These are phyloP conservation scores for Euleptes europaea DNA, from an alignment of 2,113 vertebrate species.

Conservation along the genomic window DNA sequence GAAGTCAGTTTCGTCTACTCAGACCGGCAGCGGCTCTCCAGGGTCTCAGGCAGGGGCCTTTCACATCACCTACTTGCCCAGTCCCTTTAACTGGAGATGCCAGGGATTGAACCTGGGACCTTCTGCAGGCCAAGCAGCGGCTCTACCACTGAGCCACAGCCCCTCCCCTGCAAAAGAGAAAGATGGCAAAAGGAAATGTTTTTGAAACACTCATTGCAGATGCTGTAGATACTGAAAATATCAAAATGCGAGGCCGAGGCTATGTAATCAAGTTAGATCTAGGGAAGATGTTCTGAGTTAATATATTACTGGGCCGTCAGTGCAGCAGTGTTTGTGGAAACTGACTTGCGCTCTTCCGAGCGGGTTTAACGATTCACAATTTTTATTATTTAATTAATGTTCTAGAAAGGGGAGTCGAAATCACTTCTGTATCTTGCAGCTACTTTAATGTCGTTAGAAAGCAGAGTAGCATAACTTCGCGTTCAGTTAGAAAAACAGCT, in stretches of 20 bases:
- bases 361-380: conserved; percentile 2
- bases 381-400: neutral
- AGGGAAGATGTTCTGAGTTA: neutral
- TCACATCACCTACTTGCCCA: no score
- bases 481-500: neutral
- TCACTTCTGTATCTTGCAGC: neutral
- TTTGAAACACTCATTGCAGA: neutral
- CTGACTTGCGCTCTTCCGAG: neutral
- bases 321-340: neutral
- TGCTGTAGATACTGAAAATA: neutral
- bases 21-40: no score
- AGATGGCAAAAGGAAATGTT: neutral
- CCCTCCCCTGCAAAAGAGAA: conserved; percentile 10
- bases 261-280: neutral
- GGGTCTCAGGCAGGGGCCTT: no score
- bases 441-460: neutral
- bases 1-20: no score
- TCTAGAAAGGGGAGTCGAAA: neutral
- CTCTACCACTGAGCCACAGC: no score
- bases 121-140: no score
- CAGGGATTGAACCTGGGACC: no score
- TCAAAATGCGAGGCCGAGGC: neutral
- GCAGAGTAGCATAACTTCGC: neutral
- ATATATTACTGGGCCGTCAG: neutral
- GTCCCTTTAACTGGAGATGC: no score